A percentile compares a stretch with the other conserved stretches of the same genome.
Evolutionary conservation across 2,797 vertebrate genomes (phyloP).

Genomic region (Sebastes nivosus): DNA sequence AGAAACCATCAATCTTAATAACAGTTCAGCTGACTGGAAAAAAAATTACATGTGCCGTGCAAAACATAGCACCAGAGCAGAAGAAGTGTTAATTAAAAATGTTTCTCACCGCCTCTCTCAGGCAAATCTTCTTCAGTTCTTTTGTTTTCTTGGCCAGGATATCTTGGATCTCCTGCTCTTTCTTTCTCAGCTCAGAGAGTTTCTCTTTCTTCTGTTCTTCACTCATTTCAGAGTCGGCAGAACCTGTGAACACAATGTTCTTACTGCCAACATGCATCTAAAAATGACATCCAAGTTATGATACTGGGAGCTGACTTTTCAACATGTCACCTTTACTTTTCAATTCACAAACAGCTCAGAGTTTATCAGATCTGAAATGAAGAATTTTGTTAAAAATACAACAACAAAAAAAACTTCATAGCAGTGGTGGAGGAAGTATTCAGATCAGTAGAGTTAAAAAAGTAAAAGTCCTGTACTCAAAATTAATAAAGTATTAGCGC

Average conservation of each 20-base stretch:
- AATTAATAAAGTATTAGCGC: too few species aligned
- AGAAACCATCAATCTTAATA: conserved; percentile 31
- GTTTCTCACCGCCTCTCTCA: conserved; percentile 93
- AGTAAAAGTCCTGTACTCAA: too few species aligned
- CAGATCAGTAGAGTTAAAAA: too few species aligned
- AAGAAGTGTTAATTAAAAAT: background rate
- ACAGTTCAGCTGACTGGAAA: conserved; percentile 4
- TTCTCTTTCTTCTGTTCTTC: conserved; percentile 97
- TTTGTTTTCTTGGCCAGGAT: conserved; percentile 91
- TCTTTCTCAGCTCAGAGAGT: conserved; percentile 91
- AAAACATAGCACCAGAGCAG: background rate
- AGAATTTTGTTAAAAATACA: background rate
- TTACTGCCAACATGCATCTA: background rate
- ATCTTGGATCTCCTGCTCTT: conserved; percentile 92
- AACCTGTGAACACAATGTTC: conserved; percentile 66
- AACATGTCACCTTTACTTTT: background rate
- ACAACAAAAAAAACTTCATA: too few species aligned
- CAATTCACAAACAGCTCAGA: background rate
- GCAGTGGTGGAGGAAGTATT: too few species aligned
- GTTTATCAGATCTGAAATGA: background rate
- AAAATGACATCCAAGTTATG: background rate
- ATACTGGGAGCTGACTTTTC: background rate
- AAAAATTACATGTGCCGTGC: background rate
- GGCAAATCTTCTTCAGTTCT: conserved; percentile 95
- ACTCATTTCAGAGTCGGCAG: conserved; percentile 91